These are phyloP conservation scores for Anser brachyrhynchus DNA, from an alignment of 2,113 vertebrate genomes.

Conservation along the genomic window DNA sequence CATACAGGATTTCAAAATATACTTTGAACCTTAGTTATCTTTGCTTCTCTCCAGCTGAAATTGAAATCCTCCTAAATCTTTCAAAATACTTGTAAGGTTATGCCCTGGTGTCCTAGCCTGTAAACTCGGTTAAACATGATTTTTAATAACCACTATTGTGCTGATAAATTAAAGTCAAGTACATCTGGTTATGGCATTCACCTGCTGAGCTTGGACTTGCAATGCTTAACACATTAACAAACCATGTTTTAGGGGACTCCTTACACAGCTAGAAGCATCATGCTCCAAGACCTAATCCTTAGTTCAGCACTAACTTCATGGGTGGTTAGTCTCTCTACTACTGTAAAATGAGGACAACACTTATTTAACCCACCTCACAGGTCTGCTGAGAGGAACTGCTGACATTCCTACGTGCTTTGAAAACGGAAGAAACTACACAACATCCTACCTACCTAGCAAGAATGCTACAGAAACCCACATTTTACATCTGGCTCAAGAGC, in stretches of 20 bases:
- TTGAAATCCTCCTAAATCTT: conserved; percentile 41
- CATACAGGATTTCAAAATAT: background rate
- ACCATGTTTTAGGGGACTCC: conserved; percentile 28
- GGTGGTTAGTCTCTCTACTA: conserved; percentile 22
- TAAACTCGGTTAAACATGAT: background rate
- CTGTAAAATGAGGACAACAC: conserved; percentile 49
- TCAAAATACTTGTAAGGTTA: conserved; percentile 12
- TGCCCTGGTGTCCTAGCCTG: conserved; percentile 1
- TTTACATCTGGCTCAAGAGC: background rate
- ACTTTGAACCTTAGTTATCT: background rate
- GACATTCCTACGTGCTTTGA: background rate
- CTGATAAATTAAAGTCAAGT: conserved; percentile 37
- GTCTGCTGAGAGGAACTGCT: conserved; percentile 1
- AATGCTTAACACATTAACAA: conserved; percentile 32
- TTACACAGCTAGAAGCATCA: conserved; percentile 25
- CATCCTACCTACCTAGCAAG: background rate
- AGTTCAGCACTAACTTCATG: conserved; percentile 13
- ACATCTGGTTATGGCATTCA: background rate
- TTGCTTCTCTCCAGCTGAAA: background rate
- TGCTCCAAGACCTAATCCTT: background rate
- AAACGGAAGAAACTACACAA: background rate
- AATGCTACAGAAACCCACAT: background rate
- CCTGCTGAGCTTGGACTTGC: conserved; percentile 10
- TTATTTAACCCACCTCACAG: conserved; percentile 37
- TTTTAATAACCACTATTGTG: conserved; percentile 34